phyloP scores from a whole-genome alignment of 2,113 vertebrate genomes.

The Antennarius striatus region DNA sequence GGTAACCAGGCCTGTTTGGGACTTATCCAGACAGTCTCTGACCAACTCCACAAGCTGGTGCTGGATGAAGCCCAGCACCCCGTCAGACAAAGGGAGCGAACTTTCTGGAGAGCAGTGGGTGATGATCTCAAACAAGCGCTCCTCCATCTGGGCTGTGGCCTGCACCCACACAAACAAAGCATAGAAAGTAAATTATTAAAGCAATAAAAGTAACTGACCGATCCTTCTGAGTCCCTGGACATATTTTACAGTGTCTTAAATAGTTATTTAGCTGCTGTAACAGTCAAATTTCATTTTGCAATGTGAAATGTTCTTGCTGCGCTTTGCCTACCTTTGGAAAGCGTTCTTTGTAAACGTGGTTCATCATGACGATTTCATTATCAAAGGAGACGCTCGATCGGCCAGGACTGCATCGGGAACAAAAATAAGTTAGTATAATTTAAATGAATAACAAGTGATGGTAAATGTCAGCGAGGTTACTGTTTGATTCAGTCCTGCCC shows the following conservation, averaged over 20 bases:
- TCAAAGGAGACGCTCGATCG: slow-evolving; percentile 88
- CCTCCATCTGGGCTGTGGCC: slow-evolving; percentile 98
- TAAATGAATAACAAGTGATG: neutral
- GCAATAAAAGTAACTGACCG: neutral
- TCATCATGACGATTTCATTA: slow-evolving; percentile 98
- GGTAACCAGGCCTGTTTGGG: slow-evolving; percentile 89
- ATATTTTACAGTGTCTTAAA: neutral
- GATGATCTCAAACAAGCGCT: slow-evolving; percentile 89
- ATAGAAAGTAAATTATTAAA: slow-evolving; percentile 7
- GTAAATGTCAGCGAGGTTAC: slow-evolving; percentile 23
- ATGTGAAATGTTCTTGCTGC: neutral
- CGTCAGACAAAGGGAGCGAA: slow-evolving; percentile 89
- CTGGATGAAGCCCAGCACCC: slow-evolving; percentile 96
- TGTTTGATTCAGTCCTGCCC: slow-evolving; percentile 1
- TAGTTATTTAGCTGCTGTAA: neutral
- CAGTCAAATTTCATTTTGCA: neutral
- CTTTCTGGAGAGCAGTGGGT: slow-evolving; percentile 83
- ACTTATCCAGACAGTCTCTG: slow-evolving; percentile 95
- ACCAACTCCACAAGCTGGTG: slow-evolving; percentile 96
- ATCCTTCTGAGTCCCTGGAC: too few relatives aligned
- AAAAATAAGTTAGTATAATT: neutral
- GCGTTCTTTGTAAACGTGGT: slow-evolving; percentile 96
- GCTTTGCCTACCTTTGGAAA: slow-evolving; percentile 90
- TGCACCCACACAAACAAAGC: slow-evolving; percentile 58
- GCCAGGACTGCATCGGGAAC: slow-evolving; percentile 83